Percentiles rank a stretch among this genome's conserved stretches.
Evolutionary conservation across 2,113 vertebrate genomes (phyloP).

Genomic region (Oxyura jamaicensis): DNA sequence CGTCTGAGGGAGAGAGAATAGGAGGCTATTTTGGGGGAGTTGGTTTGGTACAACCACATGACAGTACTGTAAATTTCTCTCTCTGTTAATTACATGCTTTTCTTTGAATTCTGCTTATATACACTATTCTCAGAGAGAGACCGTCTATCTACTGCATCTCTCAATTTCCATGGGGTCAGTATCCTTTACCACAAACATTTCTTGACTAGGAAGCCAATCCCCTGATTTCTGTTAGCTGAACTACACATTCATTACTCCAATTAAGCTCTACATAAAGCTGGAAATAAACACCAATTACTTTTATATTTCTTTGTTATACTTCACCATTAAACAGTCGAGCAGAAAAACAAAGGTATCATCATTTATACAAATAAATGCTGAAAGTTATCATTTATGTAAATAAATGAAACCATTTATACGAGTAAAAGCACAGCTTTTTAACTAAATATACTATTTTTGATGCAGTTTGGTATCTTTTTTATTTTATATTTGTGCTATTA

Average conservation of each 20-base stretch:
- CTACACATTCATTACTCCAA: neutral
- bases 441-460: neutral
- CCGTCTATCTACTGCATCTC: neutral
- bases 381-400: neutral
- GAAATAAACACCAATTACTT: neutral
- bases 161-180: neutral
- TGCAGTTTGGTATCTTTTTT: neutral
- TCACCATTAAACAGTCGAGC: neutral
- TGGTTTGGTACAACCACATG: constrained; percentile 4
- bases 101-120: neutral
- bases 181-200: neutral
- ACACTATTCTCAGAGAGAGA: neutral
- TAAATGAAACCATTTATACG: neutral
- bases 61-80: constrained; percentile 5
- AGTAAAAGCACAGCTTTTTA: neutral
- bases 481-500: neutral
- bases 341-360: neutral
- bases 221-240: neutral
- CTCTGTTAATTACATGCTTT: neutral
- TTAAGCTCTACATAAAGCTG: neutral
- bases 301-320: neutral
- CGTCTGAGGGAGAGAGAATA: constrained; percentile 31
- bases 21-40: neutral
- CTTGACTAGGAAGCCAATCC: neutral
- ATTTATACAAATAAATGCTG: neutral